Evolutionary conservation across 2,113 vertebrate species (phyloP).

Genomic region (Urocolius indicus): DNA sequence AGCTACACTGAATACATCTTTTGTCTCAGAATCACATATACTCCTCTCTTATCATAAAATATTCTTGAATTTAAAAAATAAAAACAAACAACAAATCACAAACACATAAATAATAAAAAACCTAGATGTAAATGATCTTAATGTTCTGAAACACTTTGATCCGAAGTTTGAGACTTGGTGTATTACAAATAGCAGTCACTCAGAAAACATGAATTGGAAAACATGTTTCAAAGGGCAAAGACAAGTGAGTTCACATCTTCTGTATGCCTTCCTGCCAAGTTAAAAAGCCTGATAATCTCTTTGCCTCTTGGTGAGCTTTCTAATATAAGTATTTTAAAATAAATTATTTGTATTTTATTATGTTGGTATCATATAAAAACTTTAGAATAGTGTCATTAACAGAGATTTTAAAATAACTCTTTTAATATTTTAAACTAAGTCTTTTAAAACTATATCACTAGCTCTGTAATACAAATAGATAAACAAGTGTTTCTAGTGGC

Average conservation of each 20-base stretch:
- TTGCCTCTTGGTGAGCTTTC: background rate
- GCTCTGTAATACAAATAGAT: background rate
- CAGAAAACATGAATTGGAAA: background rate
- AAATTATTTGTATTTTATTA: background rate
- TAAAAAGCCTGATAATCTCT: background rate
- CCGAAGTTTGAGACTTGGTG: background rate
- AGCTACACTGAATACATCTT: background rate
- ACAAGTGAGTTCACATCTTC: background rate
- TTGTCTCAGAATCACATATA: background rate
- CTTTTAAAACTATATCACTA: background rate
- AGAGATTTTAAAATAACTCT: background rate
- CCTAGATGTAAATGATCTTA: background rate
- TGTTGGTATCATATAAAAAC: background rate
- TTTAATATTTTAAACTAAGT: background rate
- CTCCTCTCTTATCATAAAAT: background rate
- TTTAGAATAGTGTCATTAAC: background rate
- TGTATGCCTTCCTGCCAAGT: background rate
- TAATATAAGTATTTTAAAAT: background rate
- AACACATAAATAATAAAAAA: background rate
- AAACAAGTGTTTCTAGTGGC: background rate
- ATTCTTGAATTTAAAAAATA: background rate
- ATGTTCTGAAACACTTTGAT: background rate
- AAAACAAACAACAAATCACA: background rate
- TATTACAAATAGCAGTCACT: background rate
- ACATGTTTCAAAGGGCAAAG: background rate